Percentiles rank a stretch among this genome's conserved stretches.
These are phyloP conservation scores for Aphaenogaster floridana DNA, from an alignment of 1,140 invertebrate genomes.

Conservation along the genomic window DNA sequence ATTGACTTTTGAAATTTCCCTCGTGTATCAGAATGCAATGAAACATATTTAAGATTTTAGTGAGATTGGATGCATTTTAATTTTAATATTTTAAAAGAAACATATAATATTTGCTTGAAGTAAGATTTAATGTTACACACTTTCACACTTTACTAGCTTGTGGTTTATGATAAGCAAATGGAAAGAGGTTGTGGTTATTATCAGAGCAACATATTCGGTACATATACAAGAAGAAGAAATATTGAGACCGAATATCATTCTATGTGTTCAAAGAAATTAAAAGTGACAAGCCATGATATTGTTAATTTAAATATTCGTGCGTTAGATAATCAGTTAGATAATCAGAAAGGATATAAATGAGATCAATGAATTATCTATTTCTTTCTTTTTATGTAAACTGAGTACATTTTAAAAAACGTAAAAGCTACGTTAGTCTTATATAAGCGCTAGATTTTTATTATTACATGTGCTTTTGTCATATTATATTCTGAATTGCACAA, in stretches of 20 bases:
- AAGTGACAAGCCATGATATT: constrained; percentile 15
- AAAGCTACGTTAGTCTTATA: constrained; percentile 20
- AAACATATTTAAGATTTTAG: neutral
- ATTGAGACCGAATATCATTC: neutral
- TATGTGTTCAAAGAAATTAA: neutral
- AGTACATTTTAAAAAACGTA: neutral
- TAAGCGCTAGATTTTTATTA: constrained; percentile 35
- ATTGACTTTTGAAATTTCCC: neutral
- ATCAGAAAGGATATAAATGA: neutral
- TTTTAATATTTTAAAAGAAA: constrained; percentile 2
- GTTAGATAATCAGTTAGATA: neutral
- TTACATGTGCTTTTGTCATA: neutral
- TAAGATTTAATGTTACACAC: neutral
- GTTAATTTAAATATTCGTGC: constrained; percentile 6
- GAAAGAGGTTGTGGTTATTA: constrained; percentile 9
- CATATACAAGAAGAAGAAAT: neutral
- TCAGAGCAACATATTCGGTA: neutral
- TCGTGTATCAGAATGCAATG: neutral
- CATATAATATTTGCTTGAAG: constrained; percentile 1
- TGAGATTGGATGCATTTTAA: neutral
- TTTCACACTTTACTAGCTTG: constrained; percentile 16
- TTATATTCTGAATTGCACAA: constrained; percentile 17
- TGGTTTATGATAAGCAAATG: constrained; percentile 38
- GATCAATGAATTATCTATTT: neutral
- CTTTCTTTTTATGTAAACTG: neutral